Evolutionary conservation across 2,113 vertebrate species (phyloP), one percentile per base, ranked within the genome.

Genomic region (Ameiurus melas): DNA sequence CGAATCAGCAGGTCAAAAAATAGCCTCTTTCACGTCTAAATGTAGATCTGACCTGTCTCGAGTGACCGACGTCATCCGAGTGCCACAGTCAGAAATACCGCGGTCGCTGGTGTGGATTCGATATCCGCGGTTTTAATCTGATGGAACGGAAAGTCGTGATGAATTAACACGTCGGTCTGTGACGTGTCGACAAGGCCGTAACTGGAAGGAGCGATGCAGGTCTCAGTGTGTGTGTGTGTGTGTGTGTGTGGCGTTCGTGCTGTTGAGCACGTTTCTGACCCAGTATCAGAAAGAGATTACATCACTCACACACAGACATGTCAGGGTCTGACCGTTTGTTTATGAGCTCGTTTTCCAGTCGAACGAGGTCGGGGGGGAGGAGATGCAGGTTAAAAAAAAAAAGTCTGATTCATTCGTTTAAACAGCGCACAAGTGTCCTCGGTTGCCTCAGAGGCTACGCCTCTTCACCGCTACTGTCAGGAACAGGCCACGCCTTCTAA

Each of bases 1-100:
- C 39, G 6, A 77, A 57, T 84, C 82, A 66, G 27, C 68, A 19
- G 12, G 87, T 66, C 43, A 66, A 84, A 88, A 88, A 84, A 84
- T 84, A 88, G 78, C 82, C 71, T 51, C 79, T 84, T 83, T 87
- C 58, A 70, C 5, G 53, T 86, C 71, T 87, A 84, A 87, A 84
- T 87, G 86, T 81, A 12, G 82, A 85, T 43, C 2, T 85, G 64
- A 87, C 89, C 82, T 30, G 53, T 79, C 55, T 77, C 62, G 82
- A 71, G 84, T 89, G 82, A 77, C 36, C 17, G 1, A 39, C 25
- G 60, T 70, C 62, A 43, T 53, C 73, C 51, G 27, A 84, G 73
- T 68, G 22, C 62, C 30, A 39, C 17, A 17, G 12, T 71, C 25
- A 58, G 51, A 75, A 73, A 12, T 7, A 0, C 4, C 19, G 22